Conservation (phyloP, 2,113 vertebrate species). For the Macroglossus sobrinus region DNA sequence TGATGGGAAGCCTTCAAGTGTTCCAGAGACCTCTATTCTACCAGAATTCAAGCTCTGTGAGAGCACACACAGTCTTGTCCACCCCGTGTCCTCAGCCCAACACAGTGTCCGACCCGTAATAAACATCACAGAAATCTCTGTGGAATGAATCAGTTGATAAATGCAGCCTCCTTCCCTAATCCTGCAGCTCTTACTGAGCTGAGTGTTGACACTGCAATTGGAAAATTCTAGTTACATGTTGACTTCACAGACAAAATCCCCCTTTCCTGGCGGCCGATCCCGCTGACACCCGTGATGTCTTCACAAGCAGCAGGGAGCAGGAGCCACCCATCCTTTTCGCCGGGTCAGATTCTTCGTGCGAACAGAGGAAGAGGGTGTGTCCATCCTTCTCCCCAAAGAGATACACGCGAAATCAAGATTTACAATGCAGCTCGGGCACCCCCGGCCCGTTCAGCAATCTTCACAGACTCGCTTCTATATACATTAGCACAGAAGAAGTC, state of each 20-base stretch:
- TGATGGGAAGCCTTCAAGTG: neutral
- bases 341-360: rapidly evolving
- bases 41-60: rapidly evolving
- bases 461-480: neutral
- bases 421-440: neutral
- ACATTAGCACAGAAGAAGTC: neutral
- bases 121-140: neutral
- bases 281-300: rapidly evolving
- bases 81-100: rapidly evolving
- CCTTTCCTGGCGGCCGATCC: neutral
- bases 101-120: neutral
- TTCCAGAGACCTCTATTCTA: too few relatives aligned
- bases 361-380: rapidly evolving
- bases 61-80: rapidly evolving
- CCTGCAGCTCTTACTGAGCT: neutral
- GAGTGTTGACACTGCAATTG: rapidly evolving
- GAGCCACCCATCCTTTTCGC: rapidly evolving
- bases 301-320: rapidly evolving
- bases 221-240: neutral
- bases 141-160: rapidly evolving
- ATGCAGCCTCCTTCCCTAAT: too few relatives aligned
- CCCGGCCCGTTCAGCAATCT: rapidly evolving
- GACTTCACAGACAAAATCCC: neutral
- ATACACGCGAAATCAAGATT: neutral
- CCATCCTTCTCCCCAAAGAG: neutral